These are phyloP conservation scores for Passer montanus DNA, from an alignment of 2,113 vertebrate genomes.

Conservation along the genomic window DNA sequence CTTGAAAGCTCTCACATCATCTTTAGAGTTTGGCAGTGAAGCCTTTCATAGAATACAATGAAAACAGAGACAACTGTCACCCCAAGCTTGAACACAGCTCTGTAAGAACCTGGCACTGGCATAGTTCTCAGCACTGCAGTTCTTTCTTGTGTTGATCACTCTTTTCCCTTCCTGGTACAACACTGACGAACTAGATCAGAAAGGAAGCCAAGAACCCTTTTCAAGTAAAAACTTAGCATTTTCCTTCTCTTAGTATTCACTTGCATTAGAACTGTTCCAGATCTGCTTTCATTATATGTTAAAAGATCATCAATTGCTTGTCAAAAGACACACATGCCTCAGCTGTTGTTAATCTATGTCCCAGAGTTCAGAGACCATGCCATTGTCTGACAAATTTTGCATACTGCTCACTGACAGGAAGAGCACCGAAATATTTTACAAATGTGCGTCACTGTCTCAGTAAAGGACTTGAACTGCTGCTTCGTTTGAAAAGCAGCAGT, in stretches of 20 bases:
- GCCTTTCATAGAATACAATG: not conserved
- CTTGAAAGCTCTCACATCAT: not conserved
- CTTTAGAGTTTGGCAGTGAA: constrained; percentile 2
- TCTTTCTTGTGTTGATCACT: not conserved
- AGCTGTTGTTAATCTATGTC: not conserved
- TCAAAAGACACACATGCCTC: not conserved
- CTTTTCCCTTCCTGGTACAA: not conserved
- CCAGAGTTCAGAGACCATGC: not conserved
- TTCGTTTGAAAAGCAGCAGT: not conserved
- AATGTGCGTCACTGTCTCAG: not conserved
- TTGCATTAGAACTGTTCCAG: not conserved
- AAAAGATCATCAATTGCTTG: not conserved
- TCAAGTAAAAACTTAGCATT: not conserved
- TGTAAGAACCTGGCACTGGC: not conserved
- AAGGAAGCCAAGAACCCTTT: not conserved
- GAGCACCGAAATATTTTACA: not conserved
- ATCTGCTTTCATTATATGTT: not conserved
- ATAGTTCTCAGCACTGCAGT: not conserved
- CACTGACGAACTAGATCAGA: not conserved
- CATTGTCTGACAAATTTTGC: not conserved
- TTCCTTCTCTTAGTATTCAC: not conserved
- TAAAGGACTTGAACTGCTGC: not conserved
- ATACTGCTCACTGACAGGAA: not conserved
- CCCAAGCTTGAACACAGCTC: not conserved
- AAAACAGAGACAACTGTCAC: constrained; percentile 29